Conservation (phyloP, 2,888 invertebrate species). For the Falcaria lacertinaria region DNA sequence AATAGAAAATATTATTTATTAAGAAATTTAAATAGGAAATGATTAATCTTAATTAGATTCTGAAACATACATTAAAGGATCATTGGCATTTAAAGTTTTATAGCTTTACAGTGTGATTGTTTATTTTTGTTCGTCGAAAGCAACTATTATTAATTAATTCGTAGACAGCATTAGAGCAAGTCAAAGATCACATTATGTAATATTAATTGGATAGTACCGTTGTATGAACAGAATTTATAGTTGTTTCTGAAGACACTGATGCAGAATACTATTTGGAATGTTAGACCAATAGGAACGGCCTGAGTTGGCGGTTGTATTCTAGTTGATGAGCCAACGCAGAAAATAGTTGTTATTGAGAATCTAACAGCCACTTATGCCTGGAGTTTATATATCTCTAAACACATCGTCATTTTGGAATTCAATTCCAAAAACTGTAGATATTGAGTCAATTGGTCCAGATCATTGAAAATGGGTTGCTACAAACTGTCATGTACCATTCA, state of each 20-base stretch:
- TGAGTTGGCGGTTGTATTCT: neutral
- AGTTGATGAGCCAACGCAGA: slow-evolving; percentile 1
- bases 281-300: neutral
- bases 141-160: neutral
- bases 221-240: neutral
- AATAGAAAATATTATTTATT: too few relatives aligned
- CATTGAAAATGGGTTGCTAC: too few relatives aligned
- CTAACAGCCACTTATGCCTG: neutral
- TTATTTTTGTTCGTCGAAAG: too few relatives aligned
- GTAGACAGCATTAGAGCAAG: neutral
- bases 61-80: too few relatives aligned
- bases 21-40: too few relatives aligned
- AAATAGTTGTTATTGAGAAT: neutral
- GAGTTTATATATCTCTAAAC: neutral
- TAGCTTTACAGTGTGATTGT: too few relatives aligned
- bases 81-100: too few relatives aligned
- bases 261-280: neutral
- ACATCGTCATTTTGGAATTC: too few relatives aligned
- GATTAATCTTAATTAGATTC: too few relatives aligned
- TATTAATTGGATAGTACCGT: neutral
- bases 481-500: too few relatives aligned
- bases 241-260: neutral
- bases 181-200: neutral
- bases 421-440: too few relatives aligned
- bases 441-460: too few relatives aligned